Percentiles rank a stretch among this genome's conserved stretches.
phyloP scores from a whole-genome alignment of 1,140 invertebrate species.

The Homarus americanus region DNA sequence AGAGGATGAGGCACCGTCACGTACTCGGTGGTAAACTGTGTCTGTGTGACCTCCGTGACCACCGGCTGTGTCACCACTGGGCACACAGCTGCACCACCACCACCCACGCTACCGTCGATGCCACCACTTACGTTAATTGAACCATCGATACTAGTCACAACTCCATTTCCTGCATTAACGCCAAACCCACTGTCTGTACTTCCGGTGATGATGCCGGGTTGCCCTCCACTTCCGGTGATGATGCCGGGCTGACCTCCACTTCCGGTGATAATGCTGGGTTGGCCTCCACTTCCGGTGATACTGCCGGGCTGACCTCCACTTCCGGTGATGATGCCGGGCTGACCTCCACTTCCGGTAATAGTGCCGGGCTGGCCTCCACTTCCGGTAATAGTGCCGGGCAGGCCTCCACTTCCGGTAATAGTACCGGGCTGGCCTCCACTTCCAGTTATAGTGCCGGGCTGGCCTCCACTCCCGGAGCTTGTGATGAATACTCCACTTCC shows the following conservation, averaged over 20 bases:
- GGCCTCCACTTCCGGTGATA: background rate
- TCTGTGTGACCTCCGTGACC: constrained; percentile 29
- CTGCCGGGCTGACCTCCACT: background rate
- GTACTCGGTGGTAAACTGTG: constrained; percentile 26
- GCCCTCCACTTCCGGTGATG: background rate
- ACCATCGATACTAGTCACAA: background rate
- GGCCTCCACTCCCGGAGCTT: background rate
- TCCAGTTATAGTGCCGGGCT: background rate
- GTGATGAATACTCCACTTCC: background rate
- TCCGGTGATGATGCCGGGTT: background rate
- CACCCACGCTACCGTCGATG: background rate
- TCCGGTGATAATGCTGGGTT: background rate
- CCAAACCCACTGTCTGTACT: background rate
- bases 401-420: background rate
- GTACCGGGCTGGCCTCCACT: background rate
- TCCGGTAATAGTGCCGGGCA: too few relatives aligned
- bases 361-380: background rate
- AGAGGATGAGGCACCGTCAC: constrained; percentile 39
- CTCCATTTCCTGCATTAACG: background rate
- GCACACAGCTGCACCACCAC: background rate
- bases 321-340: background rate
- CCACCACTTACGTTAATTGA: background rate
- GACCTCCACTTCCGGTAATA: background rate
- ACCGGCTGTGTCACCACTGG: constrained; percentile 15
- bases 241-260: background rate